Evolutionary conservation across 2,797 vertebrate genomes (phyloP).

Genomic region (Bradypodion pumilum): DNA sequence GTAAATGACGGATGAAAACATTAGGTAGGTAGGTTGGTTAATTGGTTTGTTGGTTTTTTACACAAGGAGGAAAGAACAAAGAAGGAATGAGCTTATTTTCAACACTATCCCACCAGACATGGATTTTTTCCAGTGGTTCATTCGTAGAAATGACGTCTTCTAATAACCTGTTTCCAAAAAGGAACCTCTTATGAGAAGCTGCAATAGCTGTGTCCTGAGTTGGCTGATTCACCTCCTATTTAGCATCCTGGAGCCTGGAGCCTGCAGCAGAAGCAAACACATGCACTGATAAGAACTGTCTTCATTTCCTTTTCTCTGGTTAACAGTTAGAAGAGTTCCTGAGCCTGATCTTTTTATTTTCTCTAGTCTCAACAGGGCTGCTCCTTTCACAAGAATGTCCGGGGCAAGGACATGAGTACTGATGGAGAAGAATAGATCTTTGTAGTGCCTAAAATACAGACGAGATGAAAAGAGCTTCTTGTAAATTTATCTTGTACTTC

Average conservation of each 20-base stretch:
- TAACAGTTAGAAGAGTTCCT: slow-evolving; percentile 38
- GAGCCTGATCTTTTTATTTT: neutral
- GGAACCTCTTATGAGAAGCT: neutral
- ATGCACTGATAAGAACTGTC: neutral
- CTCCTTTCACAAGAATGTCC: slow-evolving; percentile 39
- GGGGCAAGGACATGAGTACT: slow-evolving; percentile 21
- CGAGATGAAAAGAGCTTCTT: slow-evolving; percentile 55
- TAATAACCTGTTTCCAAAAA: too few relatives aligned
- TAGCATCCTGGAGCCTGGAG: neutral
- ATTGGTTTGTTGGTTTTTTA: too few relatives aligned
- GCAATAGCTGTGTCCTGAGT: neutral
- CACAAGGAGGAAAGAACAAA: neutral
- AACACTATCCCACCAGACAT: too few relatives aligned
- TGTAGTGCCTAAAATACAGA: slow-evolving; percentile 17
- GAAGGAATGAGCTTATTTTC: neutral
- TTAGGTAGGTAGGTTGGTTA: too few relatives aligned
- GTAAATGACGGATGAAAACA: neutral
- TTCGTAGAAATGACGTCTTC: neutral
- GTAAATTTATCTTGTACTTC: slow-evolving; percentile 59
- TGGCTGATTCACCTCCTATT: neutral
- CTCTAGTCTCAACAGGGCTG: neutral
- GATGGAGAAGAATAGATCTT: slow-evolving; percentile 46
- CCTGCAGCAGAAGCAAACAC: slow-evolving; percentile 28
- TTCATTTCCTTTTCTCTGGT: slow-evolving; percentile 22
- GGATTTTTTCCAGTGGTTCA: neutral